These are phyloP conservation scores for Pilophorus perplexus DNA, from an alignment of 2,888 invertebrate genomes.

Conservation along the genomic window DNA sequence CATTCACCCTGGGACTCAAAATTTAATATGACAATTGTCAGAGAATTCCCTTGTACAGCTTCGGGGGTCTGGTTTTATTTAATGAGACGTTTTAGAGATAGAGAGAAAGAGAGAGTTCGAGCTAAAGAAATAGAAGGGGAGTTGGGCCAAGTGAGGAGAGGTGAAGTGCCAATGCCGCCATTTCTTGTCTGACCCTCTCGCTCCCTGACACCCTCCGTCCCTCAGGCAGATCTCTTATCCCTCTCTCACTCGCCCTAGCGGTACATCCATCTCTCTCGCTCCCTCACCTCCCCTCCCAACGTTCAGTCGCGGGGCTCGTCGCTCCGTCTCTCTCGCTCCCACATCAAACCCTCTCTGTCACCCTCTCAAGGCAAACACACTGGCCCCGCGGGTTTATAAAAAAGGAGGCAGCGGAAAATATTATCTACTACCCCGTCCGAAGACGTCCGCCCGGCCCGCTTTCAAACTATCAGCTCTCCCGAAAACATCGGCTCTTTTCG, in stretches of 20 bases:
- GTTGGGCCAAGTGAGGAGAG: conserved; percentile 5
- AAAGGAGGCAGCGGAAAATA: conserved; percentile 34
- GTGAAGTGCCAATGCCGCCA: conserved; percentile 39
- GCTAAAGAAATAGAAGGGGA: conserved; percentile 9
- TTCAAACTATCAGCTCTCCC: conserved; percentile 19
- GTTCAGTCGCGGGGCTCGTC: background rate
- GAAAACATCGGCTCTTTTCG: conserved; percentile 37
- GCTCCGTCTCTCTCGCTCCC: conserved; percentile 21
- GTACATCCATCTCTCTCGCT: conserved; percentile 6
- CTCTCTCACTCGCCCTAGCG: no score
- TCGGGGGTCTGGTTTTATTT: background rate
- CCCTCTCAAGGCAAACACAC: conserved; percentile 22
- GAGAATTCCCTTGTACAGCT: background rate
- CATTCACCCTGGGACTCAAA: no score
- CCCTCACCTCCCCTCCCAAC: conserved; percentile 10
- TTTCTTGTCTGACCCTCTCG: conserved; percentile 37
- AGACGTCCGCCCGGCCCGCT: background rate
- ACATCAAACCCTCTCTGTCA: background rate
- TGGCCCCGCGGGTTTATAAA: background rate
- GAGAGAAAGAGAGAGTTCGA: background rate
- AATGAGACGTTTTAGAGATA: background rate
- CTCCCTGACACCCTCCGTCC: conserved; percentile 18
- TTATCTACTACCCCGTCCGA: conserved; percentile 24
- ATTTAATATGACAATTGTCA: no score
- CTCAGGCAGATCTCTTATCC: background rate